Conservation (phyloP, 2,888 invertebrate species). For the Watsonalla binaria region DNA sequence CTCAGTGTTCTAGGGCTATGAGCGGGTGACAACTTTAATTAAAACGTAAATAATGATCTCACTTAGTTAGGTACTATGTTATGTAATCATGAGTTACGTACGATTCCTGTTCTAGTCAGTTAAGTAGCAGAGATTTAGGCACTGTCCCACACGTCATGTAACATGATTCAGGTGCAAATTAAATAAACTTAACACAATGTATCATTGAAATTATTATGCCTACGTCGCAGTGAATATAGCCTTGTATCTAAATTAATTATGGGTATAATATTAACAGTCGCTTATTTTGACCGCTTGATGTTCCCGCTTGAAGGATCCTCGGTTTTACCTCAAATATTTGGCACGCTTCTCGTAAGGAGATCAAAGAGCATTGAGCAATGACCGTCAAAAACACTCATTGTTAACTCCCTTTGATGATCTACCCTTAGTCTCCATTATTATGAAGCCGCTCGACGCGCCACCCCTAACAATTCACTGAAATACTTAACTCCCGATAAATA, state of each 20-base stretch:
- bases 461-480: conserved; percentile 32
- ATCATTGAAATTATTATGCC: too few species aligned
- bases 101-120: too few species aligned
- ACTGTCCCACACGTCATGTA: too few species aligned
- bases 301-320: conserved; percentile 18
- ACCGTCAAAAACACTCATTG: conserved; percentile 53
- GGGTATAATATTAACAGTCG: background rate
- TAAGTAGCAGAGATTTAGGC: too few species aligned
- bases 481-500: conserved; percentile 18
- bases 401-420: conserved; percentile 55
- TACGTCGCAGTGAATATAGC: background rate
- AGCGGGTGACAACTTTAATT: conserved; percentile 7
- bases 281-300: background rate
- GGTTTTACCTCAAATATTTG: conserved; percentile 46
- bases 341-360: conserved; percentile 38
- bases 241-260: too few species aligned
- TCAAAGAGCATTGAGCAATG: conserved; percentile 53
- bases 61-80: too few species aligned
- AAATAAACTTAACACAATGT: too few species aligned
- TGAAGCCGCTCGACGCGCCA: conserved; percentile 34
- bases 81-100: too few species aligned
- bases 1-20: conserved; percentile 26
- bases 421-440: conserved; percentile 37
- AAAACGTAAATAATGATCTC: background rate
- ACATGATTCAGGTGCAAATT: too few species aligned